Evolutionary conservation across 2,888 invertebrate species (phyloP).

Genomic region (Cosmopolites sordidus): DNA sequence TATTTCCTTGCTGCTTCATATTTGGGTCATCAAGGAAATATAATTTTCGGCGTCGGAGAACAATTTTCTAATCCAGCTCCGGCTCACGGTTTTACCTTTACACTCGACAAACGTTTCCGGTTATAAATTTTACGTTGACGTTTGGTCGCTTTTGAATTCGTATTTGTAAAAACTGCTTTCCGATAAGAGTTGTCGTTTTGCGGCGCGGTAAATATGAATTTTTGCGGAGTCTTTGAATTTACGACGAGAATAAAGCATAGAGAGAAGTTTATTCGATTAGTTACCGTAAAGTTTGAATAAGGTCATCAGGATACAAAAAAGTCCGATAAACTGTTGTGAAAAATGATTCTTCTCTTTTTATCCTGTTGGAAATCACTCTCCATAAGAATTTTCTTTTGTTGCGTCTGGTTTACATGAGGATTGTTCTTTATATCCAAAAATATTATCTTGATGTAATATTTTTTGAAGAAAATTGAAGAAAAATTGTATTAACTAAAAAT

Average conservation of each 20-base stretch:
- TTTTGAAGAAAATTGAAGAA: no score
- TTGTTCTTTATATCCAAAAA: no score
- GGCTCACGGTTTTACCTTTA: conserved; percentile 19
- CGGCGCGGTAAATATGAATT: conserved; percentile 6
- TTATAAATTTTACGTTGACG: conserved; percentile 18
- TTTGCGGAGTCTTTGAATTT: conserved; percentile 17
- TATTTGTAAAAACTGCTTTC: not conserved
- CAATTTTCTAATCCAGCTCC: conserved; percentile 30
- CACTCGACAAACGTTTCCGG: conserved; percentile 24
- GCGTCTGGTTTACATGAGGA: no score
- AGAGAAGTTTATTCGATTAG: conserved; percentile 18
- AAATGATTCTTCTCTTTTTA: no score
- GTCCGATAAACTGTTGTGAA: no score
- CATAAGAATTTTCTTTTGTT: no score
- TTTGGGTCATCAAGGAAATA: conserved; percentile 31
- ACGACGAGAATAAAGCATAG: conserved; percentile 23
- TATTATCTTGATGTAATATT: no score
- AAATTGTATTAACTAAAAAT: no score
- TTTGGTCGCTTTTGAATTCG: not conserved
- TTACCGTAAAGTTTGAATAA: conserved; percentile 19
- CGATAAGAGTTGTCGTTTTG: not conserved
- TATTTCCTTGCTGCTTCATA: conserved; percentile 25
- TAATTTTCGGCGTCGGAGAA: conserved; percentile 31
- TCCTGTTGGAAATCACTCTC: no score
- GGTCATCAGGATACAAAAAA: no score